Conservation (phyloP, 2,888 invertebrate species). For the Melanostoma scalare region DNA sequence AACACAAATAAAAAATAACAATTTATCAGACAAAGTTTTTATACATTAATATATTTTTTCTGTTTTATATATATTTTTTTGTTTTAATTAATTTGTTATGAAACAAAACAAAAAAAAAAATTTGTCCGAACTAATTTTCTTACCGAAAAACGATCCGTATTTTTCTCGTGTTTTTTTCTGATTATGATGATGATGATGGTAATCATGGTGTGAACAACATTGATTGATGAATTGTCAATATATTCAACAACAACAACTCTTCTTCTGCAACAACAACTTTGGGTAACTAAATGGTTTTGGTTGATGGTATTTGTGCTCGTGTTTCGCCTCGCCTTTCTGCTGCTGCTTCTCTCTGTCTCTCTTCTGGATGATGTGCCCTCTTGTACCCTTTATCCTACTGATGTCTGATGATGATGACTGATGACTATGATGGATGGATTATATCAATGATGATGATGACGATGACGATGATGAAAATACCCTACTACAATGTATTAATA, state of each 20-base stretch:
- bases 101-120: slow-evolving; percentile 78
- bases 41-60: slow-evolving; percentile 75
- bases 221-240: slow-evolving; percentile 71
- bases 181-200: slow-evolving; percentile 82
- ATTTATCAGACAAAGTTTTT: slow-evolving; percentile 71
- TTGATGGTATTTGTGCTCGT: slow-evolving; percentile 48
- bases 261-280: slow-evolving; percentile 67
- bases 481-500: slow-evolving; percentile 12
- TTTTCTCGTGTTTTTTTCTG: slow-evolving; percentile 83
- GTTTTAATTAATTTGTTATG: slow-evolving; percentile 74
- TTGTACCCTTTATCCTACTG: slow-evolving; percentile 31
- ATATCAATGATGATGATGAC: slow-evolving; percentile 40
- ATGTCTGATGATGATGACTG: slow-evolving; percentile 52
- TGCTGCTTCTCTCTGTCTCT: slow-evolving; percentile 57
- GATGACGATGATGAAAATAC: slow-evolving; percentile 68
- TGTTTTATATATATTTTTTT: slow-evolving; percentile 70
- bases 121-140: slow-evolving; percentile 83
- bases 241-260: slow-evolving; percentile 66
- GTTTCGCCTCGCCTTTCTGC: slow-evolving; percentile 42
- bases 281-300: slow-evolving; percentile 68
- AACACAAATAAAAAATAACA: slow-evolving; percentile 45
- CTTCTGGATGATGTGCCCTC: slow-evolving; percentile 59
- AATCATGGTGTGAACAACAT: slow-evolving; percentile 78
- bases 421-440: slow-evolving; percentile 55
- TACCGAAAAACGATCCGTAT: slow-evolving; percentile 83